Percentiles rank a stretch among this genome's conserved stretches.
These are phyloP conservation scores for Siphlonurus alternatus DNA, from an alignment of 2,888 invertebrate species.

Conservation along the genomic window DNA sequence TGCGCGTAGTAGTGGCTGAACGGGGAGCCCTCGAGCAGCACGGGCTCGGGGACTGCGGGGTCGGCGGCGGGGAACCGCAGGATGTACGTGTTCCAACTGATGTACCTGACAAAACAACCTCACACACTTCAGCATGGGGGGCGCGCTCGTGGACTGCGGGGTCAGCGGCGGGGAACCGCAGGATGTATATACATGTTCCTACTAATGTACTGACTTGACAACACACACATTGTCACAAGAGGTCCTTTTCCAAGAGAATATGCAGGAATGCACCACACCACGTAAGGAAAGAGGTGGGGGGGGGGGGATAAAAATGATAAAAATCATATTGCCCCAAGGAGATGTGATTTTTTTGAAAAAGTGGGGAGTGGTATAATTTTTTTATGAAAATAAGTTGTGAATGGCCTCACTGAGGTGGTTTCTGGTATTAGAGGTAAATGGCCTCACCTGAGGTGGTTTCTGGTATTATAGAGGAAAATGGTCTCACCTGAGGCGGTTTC, in stretches of 20 bases:
- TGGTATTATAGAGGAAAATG: too few relatives aligned
- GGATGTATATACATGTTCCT: constrained; percentile 38
- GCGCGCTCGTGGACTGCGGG: constrained; percentile 43
- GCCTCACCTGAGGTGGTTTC: too few relatives aligned
- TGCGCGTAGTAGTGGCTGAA: constrained; percentile 67
- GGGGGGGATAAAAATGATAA: too few relatives aligned
- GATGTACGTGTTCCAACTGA: constrained; percentile 54
- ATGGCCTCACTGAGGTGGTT: too few relatives aligned
- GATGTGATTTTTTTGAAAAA: too few relatives aligned
- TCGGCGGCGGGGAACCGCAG: constrained; percentile 34
- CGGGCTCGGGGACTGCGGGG: constrained; percentile 40
- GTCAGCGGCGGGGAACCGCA: constrained; percentile 33
- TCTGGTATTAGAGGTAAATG: too few relatives aligned
- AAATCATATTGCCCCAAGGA: too few relatives aligned
- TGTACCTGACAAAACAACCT: constrained; percentile 27
- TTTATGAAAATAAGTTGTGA: too few relatives aligned
- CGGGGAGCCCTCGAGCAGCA: constrained; percentile 52
- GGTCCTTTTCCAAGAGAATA: too few relatives aligned
- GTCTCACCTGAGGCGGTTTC: too few relatives aligned
- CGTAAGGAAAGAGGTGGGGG: background rate
- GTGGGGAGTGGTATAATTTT: too few relatives aligned
- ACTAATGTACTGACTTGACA: background rate
- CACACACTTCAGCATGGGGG: constrained; percentile 21
- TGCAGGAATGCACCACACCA: too few relatives aligned
- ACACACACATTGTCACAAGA: background rate